These are phyloP conservation scores for Aleiodes sp. DNA, from an alignment of 1,140 invertebrate species.

Conservation along the genomic window DNA sequence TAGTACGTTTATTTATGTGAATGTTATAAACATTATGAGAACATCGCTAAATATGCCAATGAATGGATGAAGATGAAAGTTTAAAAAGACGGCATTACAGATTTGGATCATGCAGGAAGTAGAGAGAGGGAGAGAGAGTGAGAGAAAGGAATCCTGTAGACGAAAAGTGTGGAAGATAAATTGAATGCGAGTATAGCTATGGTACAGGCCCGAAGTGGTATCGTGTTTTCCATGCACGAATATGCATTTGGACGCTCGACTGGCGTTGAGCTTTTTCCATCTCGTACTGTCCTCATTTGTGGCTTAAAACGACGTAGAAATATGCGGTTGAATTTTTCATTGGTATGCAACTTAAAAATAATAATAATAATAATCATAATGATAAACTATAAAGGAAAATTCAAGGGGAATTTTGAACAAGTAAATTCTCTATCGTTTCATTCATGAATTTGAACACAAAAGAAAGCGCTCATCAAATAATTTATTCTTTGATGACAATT, in stretches of 20 bases:
- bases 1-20: too few species aligned
- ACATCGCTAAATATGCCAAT: too few species aligned
- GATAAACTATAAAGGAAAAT: background rate
- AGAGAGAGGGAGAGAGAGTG: background rate
- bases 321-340: conserved; percentile 19
- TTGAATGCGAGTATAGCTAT: background rate
- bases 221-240: conserved; percentile 18
- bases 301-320: conserved; percentile 10
- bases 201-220: conserved; percentile 5
- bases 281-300: conserved; percentile 14
- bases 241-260: conserved; percentile 20
- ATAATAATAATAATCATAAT: background rate
- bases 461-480: too few species aligned
- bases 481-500: too few species aligned
- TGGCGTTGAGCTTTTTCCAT: conserved; percentile 13
- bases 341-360: background rate
- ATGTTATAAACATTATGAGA: too few species aligned
- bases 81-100: background rate
- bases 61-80: background rate
- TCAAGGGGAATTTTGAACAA: conserved; percentile 1
- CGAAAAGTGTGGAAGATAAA: background rate
- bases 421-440: background rate
- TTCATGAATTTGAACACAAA: too few species aligned
- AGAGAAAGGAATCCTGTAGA: background rate
- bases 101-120: too few species aligned